Conservation (phyloP, 2,113 vertebrate genomes). For the Myotis brandtii region DNA sequence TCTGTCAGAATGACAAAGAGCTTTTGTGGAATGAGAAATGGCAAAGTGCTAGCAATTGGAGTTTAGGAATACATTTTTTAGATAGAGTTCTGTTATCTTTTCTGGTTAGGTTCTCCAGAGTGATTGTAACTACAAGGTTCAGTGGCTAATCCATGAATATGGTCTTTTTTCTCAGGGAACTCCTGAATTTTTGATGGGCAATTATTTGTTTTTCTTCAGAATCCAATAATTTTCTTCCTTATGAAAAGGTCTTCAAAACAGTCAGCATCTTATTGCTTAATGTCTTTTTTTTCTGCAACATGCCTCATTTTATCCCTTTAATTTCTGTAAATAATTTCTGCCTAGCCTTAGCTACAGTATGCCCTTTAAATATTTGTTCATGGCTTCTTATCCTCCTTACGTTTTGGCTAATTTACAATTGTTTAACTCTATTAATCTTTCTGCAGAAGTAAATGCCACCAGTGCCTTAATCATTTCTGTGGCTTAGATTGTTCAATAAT, state of each 20-base stretch:
- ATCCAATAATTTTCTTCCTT: not conserved
- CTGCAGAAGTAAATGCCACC: constrained; percentile 80
- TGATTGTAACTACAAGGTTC: not conserved
- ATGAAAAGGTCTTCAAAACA: constrained; percentile 33
- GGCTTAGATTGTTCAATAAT: constrained; percentile 68
- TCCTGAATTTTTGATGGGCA: not conserved
- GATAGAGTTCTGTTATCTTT: not conserved
- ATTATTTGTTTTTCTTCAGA: not conserved
- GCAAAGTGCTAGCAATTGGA: not conserved
- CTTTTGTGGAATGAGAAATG: not conserved
- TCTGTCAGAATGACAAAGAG: not conserved
- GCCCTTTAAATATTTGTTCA: constrained; percentile 80
- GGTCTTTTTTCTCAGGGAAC: not conserved
- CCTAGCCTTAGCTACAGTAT: constrained; percentile 39
- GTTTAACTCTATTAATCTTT: constrained; percentile 75
- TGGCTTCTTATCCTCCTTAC: constrained; percentile 63
- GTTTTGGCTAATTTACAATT: constrained; percentile 71
- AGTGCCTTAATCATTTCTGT: constrained; percentile 70
- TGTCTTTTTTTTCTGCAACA: constrained; percentile 62
- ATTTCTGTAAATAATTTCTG: constrained; percentile 74
- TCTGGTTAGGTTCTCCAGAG: not conserved
- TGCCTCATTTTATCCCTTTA: constrained; percentile 46
- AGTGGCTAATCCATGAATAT: not conserved
- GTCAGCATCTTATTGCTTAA: not conserved
- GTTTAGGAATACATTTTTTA: not conserved